A percentile compares a stretch with the other conserved stretches of the same genome.
Evolutionary conservation across 2,888 invertebrate genomes (phyloP).

Genomic region (Tryphoninae sp.): DNA sequence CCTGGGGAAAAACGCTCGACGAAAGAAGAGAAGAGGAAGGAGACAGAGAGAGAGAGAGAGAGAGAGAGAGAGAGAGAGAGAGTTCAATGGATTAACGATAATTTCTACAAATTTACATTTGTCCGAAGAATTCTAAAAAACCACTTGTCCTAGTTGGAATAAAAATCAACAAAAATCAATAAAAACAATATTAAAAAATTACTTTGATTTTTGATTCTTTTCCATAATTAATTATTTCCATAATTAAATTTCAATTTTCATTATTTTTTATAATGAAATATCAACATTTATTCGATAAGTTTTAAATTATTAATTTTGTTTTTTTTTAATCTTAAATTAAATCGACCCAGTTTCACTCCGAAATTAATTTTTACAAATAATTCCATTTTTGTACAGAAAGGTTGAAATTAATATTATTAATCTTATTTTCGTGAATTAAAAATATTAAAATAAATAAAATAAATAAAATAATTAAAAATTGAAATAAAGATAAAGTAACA

Average conservation of each 20-base stretch:
- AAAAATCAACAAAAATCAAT: neutral
- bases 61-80: neutral
- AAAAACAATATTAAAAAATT: neutral
- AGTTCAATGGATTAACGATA: constrained; percentile 35
- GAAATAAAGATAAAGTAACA: neutral
- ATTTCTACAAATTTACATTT: constrained; percentile 47
- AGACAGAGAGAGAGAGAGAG: too few relatives aligned
- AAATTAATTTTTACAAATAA: neutral
- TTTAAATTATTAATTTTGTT: neutral
- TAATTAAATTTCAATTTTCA: too few relatives aligned
- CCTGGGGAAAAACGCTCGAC: constrained; percentile 37
- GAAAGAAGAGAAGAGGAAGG: neutral
- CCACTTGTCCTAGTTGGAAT: neutral
- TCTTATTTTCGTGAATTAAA: neutral
- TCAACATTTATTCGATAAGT: too few relatives aligned
- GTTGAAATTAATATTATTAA: neutral
- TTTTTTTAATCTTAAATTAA: neutral
- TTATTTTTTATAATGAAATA: too few relatives aligned
- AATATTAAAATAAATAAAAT: neutral
- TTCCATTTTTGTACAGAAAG: too few relatives aligned
- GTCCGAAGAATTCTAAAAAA: neutral
- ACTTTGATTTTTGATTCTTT: too few relatives aligned
- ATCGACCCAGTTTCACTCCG: too few relatives aligned
- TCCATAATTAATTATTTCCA: too few relatives aligned
- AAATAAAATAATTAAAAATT: too few relatives aligned